Evolutionary conservation across 2,113 vertebrate genomes (phyloP).

Genomic region (Engystomops pustulosus): DNA sequence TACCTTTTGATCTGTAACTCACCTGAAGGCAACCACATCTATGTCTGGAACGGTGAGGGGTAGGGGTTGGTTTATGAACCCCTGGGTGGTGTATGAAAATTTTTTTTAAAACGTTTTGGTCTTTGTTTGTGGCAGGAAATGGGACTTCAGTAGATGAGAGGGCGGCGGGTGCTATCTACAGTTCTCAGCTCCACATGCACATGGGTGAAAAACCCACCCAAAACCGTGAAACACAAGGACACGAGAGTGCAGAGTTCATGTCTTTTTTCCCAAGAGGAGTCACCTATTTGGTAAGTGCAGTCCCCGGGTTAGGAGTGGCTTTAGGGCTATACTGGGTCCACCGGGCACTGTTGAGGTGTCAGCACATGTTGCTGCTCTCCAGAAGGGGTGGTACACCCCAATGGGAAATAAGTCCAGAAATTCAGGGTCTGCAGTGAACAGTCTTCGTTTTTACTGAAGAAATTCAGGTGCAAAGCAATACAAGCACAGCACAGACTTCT

Average conservation of each 20-base stretch:
- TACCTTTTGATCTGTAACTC: constrained; percentile 86
- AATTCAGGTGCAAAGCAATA: too few species aligned
- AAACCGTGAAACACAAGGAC: constrained; percentile 85
- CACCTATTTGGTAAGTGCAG: constrained; percentile 86
- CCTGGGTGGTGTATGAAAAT: too few species aligned
- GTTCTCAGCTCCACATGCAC: constrained; percentile 83
- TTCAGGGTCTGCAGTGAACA: too few species aligned
- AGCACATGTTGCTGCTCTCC: too few species aligned
- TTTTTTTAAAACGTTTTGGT: too few species aligned
- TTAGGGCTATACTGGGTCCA: too few species aligned
- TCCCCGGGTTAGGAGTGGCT: too few species aligned
- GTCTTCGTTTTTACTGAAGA: too few species aligned
- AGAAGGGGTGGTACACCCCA: too few species aligned
- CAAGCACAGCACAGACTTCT: too few species aligned
- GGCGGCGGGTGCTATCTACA: constrained; percentile 85
- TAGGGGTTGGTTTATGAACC: accelerated
- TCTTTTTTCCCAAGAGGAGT: constrained; percentile 83
- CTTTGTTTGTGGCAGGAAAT: constrained; percentile 71
- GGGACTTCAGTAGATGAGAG: constrained; percentile 85
- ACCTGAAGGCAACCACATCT: constrained; percentile 73
- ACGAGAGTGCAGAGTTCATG: constrained; percentile 86
- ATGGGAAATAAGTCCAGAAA: too few species aligned
- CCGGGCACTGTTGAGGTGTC: too few species aligned
- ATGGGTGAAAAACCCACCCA: constrained; percentile 84
- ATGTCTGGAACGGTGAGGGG: constrained; percentile 90